A percentile compares a stretch with the other conserved stretches of the same genome.
phyloP scores from a whole-genome alignment of 1,140 invertebrate species.

The Centruroides sculpturatus region DNA sequence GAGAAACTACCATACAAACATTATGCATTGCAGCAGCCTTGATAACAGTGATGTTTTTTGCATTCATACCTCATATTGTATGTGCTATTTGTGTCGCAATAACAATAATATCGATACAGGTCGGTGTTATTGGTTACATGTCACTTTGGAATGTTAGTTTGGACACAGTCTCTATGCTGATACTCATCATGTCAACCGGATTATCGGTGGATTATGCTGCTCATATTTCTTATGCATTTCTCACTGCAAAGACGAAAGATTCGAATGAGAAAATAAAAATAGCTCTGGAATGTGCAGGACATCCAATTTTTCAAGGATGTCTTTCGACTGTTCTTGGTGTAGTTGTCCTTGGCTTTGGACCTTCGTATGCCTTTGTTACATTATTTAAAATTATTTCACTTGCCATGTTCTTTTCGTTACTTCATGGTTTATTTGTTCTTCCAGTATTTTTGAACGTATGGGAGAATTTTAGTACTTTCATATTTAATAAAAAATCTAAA shows the following conservation, averaged over 20 bases:
- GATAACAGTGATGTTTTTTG: conserved; percentile 88
- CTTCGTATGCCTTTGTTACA: conserved; percentile 72
- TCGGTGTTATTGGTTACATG: conserved; percentile 94
- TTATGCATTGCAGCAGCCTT: conserved; percentile 78
- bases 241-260: conserved; percentile 48
- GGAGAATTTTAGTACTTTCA: no score
- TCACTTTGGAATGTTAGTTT: conserved; percentile 84
- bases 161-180: conserved; percentile 96
- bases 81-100: conserved; percentile 89
- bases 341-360: conserved; percentile 64
- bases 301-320: conserved; percentile 90
- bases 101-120: conserved; percentile 85
- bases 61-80: conserved; percentile 87
- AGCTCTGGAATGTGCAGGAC: conserved; percentile 70
- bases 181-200: conserved; percentile 94
- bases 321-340: conserved; percentile 83
- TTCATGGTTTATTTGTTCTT: no score
- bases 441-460: no score
- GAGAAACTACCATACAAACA: conserved; percentile 80
- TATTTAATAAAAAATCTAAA: no score
- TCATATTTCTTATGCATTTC: conserved; percentile 91
- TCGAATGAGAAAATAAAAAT: conserved; percentile 55
- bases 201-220: conserved; percentile 95
- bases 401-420: no score
- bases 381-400: no score